Base-by-base conservation (phyloP, 1,140 invertebrate genomes). In the Cylas formicarius region DNA sequence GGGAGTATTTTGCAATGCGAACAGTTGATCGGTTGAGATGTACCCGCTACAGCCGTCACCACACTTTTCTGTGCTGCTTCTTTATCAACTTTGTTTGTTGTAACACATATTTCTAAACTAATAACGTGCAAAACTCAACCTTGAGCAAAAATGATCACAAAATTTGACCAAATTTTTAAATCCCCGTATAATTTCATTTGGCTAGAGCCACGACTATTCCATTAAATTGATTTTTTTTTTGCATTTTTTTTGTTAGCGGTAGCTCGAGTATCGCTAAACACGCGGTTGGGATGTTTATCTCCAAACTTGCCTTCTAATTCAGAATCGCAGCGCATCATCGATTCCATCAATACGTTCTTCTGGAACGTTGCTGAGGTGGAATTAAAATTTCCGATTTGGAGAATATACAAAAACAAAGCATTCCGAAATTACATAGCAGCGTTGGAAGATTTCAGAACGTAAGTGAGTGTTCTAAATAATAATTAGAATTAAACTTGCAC, bases 381-480 rank as follows among this genome's bases (percentile, higher is more conserved):
- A 66, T 63, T 88, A 8, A 81, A 84, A 41, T 76, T 86, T 50
- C 86, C 86, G 0, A 65, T 89, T 28, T 90, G 87, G 87, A 77
- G 82, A 53, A 44, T 86, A 3, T 84, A 84, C 57, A 70, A 75
- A n/a, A 90, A 86, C 0, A 73, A 76, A 20, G 73, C 81, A 0
- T 90, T 86, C 70, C 71, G 73, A 44, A 77, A 82, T 41, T 86
- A 86, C 49, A 76, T 84, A 6, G 68, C 75, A 23, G 78, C 85
- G 1, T 69, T 90, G 19, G 82, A 87, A 53, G 74, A 73, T 45
- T 81, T 81, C 56, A 71, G 73, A 54, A 77, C 73, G 85, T 86
- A 66, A 69, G 70, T 67, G 26, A 20, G 6, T 31, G 7, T 32
- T 22, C n/a, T 23, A 24, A 13, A 23, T 16, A 43, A 11, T 33